phyloP scores from a whole-genome alignment of 2,797 vertebrate genomes.

The Microctenopoma stevenorrisi region DNA sequence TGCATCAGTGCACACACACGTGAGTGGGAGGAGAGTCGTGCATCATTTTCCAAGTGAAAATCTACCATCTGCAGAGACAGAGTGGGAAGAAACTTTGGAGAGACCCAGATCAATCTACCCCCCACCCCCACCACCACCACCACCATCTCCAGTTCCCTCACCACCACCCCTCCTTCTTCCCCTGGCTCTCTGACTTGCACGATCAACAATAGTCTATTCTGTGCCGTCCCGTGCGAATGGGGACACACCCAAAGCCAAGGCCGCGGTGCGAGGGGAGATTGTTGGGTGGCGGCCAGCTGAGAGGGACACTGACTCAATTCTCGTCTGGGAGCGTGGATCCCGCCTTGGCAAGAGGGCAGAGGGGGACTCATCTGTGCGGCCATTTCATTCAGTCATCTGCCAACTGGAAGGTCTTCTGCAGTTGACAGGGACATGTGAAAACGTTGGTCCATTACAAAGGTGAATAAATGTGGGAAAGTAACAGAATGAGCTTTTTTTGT shows the following conservation, averaged over 20 bases:
- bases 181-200: slow-evolving; percentile 70
- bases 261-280: slow-evolving; percentile 69
- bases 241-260: slow-evolving; percentile 80
- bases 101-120: slow-evolving; percentile 27
- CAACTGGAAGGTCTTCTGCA: background rate
- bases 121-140: slow-evolving; percentile 38
- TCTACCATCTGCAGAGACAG: too few relatives aligned
- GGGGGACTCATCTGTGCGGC: slow-evolving; percentile 42
- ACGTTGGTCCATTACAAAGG: too few relatives aligned
- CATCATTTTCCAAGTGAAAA: slow-evolving; percentile 50
- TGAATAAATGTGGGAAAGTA: too few relatives aligned
- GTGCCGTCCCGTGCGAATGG: slow-evolving; percentile 75
- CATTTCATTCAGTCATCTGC: slow-evolving; percentile 9
- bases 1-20: slow-evolving; percentile 27
- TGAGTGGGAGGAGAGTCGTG: slow-evolving; percentile 27
- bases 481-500: too few relatives aligned
- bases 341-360: slow-evolving; percentile 42
- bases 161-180: slow-evolving; percentile 46
- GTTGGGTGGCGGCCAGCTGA: slow-evolving; percentile 64
- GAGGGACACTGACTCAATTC: slow-evolving; percentile 77
- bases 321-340: slow-evolving; percentile 68
- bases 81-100: too few relatives aligned
- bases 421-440: background rate
- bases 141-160: slow-evolving; percentile 31
- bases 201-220: slow-evolving; percentile 84